Evolutionary conservation across 1,140 invertebrate genomes (phyloP).

Genomic region (Drosophila nasuta): DNA sequence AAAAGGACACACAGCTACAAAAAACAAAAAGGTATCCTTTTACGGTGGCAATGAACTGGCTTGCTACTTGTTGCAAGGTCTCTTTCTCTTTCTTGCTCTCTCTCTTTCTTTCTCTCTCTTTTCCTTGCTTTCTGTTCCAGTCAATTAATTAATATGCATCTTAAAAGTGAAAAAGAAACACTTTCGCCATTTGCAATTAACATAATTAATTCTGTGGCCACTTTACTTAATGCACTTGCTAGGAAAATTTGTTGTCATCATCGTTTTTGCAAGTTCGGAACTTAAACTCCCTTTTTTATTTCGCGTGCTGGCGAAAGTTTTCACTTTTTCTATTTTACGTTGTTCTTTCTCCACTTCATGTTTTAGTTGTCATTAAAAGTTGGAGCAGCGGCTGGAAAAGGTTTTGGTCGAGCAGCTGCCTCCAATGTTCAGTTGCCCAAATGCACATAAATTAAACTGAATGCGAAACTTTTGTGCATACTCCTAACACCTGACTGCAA

Average conservation of each 20-base stretch:
- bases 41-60: slow-evolving; percentile 20
- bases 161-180: slow-evolving; percentile 18
- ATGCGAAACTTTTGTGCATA: slow-evolving; percentile 20
- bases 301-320: slow-evolving; percentile 29
- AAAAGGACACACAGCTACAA: neutral
- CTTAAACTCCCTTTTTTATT: slow-evolving; percentile 21
- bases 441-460: slow-evolving; percentile 47
- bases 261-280: neutral
- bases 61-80: slow-evolving; percentile 23
- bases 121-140: slow-evolving; percentile 2
- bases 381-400: slow-evolving; percentile 16
- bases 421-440: slow-evolving; percentile 16
- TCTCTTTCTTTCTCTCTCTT: no score
- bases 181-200: slow-evolving; percentile 42
- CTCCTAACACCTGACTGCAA: neutral
- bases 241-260: slow-evolving; percentile 6
- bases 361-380: slow-evolving; percentile 52
- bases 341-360: neutral
- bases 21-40: slow-evolving; percentile 1
- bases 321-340: neutral
- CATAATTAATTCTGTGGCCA: slow-evolving; percentile 51
- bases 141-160: slow-evolving; percentile 62
- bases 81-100: neutral
- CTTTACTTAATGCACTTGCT: slow-evolving; percentile 28
- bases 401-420: slow-evolving; percentile 29